These are phyloP conservation scores for Montipora sp. DNA, from an alignment of 64 coral and sea anemone species.

Conservation along the genomic window DNA sequence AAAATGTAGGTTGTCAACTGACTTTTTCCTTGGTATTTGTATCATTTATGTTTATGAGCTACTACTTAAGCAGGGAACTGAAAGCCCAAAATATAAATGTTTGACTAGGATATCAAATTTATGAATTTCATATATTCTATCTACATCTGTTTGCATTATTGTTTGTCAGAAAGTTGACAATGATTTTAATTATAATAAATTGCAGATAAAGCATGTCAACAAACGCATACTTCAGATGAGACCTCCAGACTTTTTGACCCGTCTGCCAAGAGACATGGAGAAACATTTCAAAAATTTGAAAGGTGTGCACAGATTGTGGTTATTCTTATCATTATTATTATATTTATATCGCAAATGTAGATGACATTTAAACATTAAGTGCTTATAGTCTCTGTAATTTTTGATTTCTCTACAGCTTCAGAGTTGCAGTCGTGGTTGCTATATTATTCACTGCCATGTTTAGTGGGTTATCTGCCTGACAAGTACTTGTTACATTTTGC, in stretches of 20 bases:
- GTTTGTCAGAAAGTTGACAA: background rate
- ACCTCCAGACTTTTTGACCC: slow-evolving; percentile 60
- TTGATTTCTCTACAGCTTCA: slow-evolving; percentile 51
- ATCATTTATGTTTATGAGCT: too few species aligned
- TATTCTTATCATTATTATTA: background rate
- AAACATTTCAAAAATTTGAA: slow-evolving; percentile 77
- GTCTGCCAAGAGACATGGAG: slow-evolving; percentile 73
- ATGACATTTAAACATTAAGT: background rate
- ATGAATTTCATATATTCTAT: too few species aligned
- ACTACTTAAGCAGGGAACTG: too few species aligned
- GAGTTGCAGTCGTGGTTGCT: slow-evolving; percentile 67
- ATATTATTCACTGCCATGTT: slow-evolving; percentile 60
- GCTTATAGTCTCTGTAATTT: background rate
- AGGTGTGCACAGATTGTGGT: background rate
- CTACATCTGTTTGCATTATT: too few species aligned
- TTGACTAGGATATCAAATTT: too few species aligned
- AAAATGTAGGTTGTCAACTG: background rate
- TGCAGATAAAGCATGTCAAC: slow-evolving; percentile 59
- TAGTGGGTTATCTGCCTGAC: slow-evolving; percentile 50
- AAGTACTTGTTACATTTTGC: slow-evolving; percentile 46
- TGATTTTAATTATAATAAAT: background rate
- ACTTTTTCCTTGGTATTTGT: background rate
- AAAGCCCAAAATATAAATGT: too few species aligned
- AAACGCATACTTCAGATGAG: slow-evolving; percentile 63
- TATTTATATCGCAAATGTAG: too few species aligned